Evolutionary conservation across 2,113 vertebrate genomes (phyloP).

Genomic region (Anarhynchus alexandrinus): DNA sequence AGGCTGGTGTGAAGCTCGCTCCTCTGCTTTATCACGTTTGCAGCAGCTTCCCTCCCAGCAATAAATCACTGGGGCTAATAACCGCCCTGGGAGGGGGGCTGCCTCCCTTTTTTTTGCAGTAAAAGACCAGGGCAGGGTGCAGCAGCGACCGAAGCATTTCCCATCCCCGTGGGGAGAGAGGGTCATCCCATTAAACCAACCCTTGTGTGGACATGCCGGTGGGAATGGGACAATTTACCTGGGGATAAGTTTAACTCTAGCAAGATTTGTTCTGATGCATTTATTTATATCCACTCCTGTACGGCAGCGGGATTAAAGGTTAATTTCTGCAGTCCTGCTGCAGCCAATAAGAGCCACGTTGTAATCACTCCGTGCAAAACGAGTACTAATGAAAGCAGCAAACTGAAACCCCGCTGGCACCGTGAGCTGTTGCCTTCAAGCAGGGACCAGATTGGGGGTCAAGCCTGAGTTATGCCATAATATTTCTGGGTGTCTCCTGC

Average conservation of each 20-base stretch:
- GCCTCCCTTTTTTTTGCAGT: neutral
- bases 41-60: neutral
- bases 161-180: neutral
- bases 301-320: fast-evolving
- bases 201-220: too few relatives aligned
- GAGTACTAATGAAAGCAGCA: neutral
- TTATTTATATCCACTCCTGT: neutral
- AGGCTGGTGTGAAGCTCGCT: neutral
- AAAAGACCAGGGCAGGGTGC: neutral
- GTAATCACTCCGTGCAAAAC: neutral
- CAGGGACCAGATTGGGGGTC: neutral
- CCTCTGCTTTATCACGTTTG: fast-evolving
- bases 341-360: neutral
- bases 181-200: neutral
- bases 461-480: neutral
- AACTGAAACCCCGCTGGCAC: neutral
- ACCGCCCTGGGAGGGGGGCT: neutral
- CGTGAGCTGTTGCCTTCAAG: neutral
- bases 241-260: neutral
- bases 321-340: neutral
- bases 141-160: neutral
- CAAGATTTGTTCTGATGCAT: neutral
- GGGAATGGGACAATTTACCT: neutral
- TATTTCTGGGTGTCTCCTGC: neutral
- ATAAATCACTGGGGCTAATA: neutral